phyloP scores from a whole-genome alignment of 2,113 vertebrate species.

The Epinephelus cyanopodus region DNA sequence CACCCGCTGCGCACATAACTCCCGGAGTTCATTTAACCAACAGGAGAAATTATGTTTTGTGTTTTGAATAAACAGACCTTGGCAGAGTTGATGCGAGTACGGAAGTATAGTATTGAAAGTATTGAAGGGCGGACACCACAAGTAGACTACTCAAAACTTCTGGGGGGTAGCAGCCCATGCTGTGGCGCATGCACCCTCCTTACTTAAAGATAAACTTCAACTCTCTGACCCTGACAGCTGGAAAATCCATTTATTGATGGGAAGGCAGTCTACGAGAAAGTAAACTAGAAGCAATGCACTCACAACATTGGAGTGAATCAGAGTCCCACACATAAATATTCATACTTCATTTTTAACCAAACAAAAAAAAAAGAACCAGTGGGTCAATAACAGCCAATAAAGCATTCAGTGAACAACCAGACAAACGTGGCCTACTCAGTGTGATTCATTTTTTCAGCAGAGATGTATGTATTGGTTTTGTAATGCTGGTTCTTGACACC shows the following conservation, averaged over 20 bases:
- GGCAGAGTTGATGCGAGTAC: neutral
- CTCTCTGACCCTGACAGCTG: neutral
- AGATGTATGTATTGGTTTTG: neutral
- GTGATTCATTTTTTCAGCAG: slow-evolving; percentile 45
- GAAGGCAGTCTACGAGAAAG: neutral
- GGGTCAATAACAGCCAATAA: slow-evolving; percentile 42
- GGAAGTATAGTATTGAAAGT: too few relatives aligned
- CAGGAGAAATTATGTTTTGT: slow-evolving; percentile 25
- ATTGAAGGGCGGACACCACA: neutral
- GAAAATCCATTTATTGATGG: slow-evolving; percentile 5
- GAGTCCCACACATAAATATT: neutral
- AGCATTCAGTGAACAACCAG: slow-evolving; percentile 37
- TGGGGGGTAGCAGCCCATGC: neutral
- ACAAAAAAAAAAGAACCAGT: neutral
- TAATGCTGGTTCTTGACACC: slow-evolving; percentile 46
- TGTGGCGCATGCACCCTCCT: neutral
- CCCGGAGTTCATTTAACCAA: slow-evolving; percentile 10
- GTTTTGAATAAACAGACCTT: slow-evolving; percentile 40
- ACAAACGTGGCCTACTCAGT: neutral
- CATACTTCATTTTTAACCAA: neutral
- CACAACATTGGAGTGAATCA: neutral
- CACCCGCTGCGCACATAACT: neutral
- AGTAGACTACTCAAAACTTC: neutral
- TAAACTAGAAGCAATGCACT: neutral
- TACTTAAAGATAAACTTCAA: neutral